Percentiles rank a stretch among this genome's conserved stretches.
Conservation (phyloP, 2,888 invertebrate species). For the Zelleria hepariella region DNA sequence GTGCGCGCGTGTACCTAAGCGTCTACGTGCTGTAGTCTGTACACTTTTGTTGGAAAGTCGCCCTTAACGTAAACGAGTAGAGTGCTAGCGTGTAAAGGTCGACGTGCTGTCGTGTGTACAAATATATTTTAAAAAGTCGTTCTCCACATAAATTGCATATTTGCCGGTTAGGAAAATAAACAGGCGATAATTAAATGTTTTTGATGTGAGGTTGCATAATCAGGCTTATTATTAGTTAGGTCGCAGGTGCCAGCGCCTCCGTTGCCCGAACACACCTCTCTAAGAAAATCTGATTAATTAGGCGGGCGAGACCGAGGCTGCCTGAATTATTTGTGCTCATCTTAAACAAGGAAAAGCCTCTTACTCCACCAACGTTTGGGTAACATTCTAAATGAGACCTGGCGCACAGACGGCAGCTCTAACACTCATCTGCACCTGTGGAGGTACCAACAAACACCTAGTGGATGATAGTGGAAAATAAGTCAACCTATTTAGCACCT, state of each 20-base stretch:
- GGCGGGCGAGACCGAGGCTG: constrained; percentile 34
- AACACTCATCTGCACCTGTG: background rate
- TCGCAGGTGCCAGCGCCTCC: constrained; percentile 37
- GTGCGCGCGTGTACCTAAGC: too few species aligned
- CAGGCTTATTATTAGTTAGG: constrained; percentile 8
- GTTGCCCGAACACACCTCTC: constrained; percentile 20
- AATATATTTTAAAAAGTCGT: too few species aligned
- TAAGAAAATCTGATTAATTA: constrained; percentile 50
- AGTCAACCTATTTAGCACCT: too few species aligned
- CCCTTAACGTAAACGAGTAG: too few species aligned
- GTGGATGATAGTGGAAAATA: too few species aligned
- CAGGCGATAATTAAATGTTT: background rate
- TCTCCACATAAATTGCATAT: too few species aligned
- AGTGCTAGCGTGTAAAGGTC: too few species aligned
- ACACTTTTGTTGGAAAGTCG: too few species aligned
- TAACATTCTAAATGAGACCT: background rate
- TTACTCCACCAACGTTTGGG: constrained; percentile 22
- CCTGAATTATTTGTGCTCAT: constrained; percentile 45
- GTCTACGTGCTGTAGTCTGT: too few species aligned
- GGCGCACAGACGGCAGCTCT: background rate
- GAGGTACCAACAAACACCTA: too few species aligned
- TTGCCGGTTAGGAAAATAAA: too few species aligned
- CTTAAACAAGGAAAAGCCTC: constrained; percentile 36
- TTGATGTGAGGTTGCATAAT: background rate
- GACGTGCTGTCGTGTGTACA: too few species aligned